Evolutionary conservation across 1,140 invertebrate genomes (phyloP), one percentile per base, ranked within the genome.

Genomic region (Neodiprion lecontei): DNA sequence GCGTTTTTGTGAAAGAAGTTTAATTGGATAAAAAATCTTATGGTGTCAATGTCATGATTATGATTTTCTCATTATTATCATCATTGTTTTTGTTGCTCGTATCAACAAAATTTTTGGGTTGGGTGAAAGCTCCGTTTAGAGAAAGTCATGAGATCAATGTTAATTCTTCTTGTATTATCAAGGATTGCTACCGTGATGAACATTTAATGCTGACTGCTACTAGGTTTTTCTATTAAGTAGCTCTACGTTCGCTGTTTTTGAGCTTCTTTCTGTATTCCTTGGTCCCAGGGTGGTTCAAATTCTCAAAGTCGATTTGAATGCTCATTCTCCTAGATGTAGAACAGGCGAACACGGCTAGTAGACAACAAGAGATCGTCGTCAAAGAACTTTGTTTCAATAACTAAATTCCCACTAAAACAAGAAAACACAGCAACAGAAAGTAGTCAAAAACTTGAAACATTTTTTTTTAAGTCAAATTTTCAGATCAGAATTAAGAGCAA

Each of bases 341-440:
- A 99, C 40, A 99, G 91, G 74, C 98, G 91, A 67, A 99, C 97
- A 90, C 93, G 94, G 49, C 98, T 99, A 72, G 96, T 99, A 72
- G 96, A 97, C 74, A 99, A 96, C 74, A 98, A 91, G 69, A 98
- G 90, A 86, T 99, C 96, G 80, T 97, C 97, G 88, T 99, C 98
- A 86, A 93, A 99, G 89, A 99, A 99, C 87, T 96, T 96, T 11
- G 98, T 99, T 91, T 99, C 98, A 81, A 99, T 99, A 8, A 99
- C 95, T 70, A 99, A 95, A 88, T 99, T 99, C 5, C 98, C 98
- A 91, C 97, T 99, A 61, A 91, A 76, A 94, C 93, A 87, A 75
- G 85, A 83, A 87, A 84, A 86, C 80, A 78, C 72, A 72, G 78
- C 75, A 72, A 68, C 67, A 67, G 73, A 66, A 80, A 79, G 72